phyloP scores from a whole-genome alignment of 1,140 invertebrate species.

The Trichogramma pretiosum region DNA sequence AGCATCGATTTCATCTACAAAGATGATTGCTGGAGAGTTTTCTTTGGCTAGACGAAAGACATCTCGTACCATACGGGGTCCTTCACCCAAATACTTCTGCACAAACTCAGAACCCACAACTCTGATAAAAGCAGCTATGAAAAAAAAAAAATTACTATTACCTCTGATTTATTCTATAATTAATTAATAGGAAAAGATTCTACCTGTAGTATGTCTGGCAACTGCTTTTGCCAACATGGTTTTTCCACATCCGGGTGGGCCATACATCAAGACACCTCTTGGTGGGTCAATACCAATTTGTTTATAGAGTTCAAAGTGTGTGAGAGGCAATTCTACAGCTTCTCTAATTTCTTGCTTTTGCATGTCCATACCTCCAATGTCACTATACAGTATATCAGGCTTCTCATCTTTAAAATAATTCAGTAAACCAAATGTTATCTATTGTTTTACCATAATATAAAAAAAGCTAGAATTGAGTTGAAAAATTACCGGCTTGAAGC shows the following conservation, averaged over 20 bases:
- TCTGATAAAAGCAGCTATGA: conserved; percentile 87
- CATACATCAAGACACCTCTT: conserved; percentile 95
- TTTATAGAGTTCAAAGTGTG: conserved; percentile 98
- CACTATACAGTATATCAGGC: conserved; percentile 92
- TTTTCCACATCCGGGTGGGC: conserved; percentile 93
- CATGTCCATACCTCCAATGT: conserved; percentile 99
- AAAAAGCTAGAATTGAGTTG: not conserved
- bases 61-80: conserved; percentile 97
- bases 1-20: conserved; percentile 98
- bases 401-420: conserved; percentile 74
- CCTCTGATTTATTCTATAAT: conserved; percentile 5
- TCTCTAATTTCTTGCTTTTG: conserved; percentile 99
- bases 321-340: conserved; percentile 95
- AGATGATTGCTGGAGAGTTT: conserved; percentile 98
- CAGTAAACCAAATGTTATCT: not conserved
- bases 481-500: conserved; percentile 70
- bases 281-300: conserved; percentile 97
- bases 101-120: conserved; percentile 99
- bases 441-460: not conserved
- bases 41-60: conserved; percentile 98
- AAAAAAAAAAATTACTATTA: conserved; percentile 20
- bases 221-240: conserved; percentile 99
- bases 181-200: conserved; percentile 1
- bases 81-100: conserved; percentile 98
- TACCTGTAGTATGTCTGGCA: conserved; percentile 92